Percentiles rank a stretch among this genome's conserved stretches.
Conservation (phyloP, 2,888 invertebrate species). For the Caenorhabditis sp. region DNA sequence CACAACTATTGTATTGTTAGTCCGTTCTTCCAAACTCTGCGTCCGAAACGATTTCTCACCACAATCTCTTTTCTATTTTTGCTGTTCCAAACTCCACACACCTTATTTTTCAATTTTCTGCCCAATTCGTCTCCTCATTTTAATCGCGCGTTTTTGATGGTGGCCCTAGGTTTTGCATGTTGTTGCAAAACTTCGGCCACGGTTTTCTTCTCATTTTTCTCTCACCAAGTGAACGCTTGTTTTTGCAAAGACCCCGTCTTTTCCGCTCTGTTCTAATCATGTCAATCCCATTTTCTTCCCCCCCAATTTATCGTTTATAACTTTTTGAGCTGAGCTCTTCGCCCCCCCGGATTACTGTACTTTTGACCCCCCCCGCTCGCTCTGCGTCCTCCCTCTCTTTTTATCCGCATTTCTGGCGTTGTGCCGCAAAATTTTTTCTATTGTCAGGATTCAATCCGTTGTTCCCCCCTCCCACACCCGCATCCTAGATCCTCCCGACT, state of each 20-base stretch:
- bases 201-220: not conserved
- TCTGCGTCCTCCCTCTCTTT: slow-evolving; percentile 11
- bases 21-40: not conserved
- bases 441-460: slow-evolving; percentile 8
- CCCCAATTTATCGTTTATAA: not conserved
- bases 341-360: slow-evolving; percentile 16
- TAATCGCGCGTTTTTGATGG: not conserved
- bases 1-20: not conserved
- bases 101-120: not conserved
- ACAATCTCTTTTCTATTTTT: slow-evolving; percentile 36
- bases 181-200: not conserved
- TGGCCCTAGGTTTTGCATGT: not conserved
- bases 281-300: slow-evolving; percentile 13
- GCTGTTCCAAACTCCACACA: slow-evolving; percentile 27
- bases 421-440: not conserved
- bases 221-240: slow-evolving; percentile 32
- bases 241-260: not conserved
- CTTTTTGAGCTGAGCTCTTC: slow-evolving; percentile 28
- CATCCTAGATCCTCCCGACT: too few species aligned
- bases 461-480: not conserved
- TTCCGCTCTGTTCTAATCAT: slow-evolving; percentile 26
- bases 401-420: not conserved
- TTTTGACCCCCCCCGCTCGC: slow-evolving; percentile 5
- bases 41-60: too few species aligned
- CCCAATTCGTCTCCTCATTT: not conserved